Evolutionary conservation across 2,113 vertebrate species (phyloP).

Genomic region (Serinus canaria): DNA sequence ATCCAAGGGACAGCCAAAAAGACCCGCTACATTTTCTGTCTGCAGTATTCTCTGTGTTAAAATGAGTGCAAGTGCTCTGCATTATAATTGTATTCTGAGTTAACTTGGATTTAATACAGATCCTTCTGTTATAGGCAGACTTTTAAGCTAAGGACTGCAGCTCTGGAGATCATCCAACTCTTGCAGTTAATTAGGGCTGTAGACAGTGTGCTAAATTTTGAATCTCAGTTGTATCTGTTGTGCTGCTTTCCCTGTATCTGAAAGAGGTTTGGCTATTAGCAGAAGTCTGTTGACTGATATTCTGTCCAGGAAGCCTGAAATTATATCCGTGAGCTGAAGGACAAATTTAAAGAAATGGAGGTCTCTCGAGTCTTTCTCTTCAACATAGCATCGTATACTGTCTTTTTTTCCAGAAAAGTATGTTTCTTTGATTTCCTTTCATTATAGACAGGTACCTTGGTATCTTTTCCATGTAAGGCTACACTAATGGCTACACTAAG

Average conservation of each 20-base stretch:
- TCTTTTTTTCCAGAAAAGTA: not conserved
- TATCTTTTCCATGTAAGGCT: not conserved
- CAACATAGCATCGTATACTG: not conserved
- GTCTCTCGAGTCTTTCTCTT: not conserved
- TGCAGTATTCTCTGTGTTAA: not conserved
- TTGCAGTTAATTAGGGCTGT: constrained; percentile 35
- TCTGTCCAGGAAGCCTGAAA: not conserved
- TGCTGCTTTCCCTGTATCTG: not conserved
- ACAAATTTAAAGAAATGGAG: not conserved
- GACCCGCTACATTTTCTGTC: not conserved
- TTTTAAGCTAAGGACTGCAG: constrained; percentile 7
- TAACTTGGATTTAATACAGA: constrained; percentile 14
- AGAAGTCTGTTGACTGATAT: constrained; percentile 7
- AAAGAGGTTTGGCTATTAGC: constrained; percentile 13
- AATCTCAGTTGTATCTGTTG: not conserved
- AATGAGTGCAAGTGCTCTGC: not conserved
- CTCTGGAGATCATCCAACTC: constrained; percentile 31
- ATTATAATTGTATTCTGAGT: constrained; percentile 2
- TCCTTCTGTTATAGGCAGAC: not conserved
- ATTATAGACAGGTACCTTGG: not conserved
- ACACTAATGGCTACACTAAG: too few relatives aligned
- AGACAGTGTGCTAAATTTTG: constrained; percentile 47
- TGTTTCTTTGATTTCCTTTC: not conserved
- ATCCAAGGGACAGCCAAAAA: fast-evolving
- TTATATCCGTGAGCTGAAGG: not conserved